Evolutionary conservation across 2,113 vertebrate genomes (phyloP), one percentile per base, ranked within the genome.

Genomic region (Aegotheles bennettii): DNA sequence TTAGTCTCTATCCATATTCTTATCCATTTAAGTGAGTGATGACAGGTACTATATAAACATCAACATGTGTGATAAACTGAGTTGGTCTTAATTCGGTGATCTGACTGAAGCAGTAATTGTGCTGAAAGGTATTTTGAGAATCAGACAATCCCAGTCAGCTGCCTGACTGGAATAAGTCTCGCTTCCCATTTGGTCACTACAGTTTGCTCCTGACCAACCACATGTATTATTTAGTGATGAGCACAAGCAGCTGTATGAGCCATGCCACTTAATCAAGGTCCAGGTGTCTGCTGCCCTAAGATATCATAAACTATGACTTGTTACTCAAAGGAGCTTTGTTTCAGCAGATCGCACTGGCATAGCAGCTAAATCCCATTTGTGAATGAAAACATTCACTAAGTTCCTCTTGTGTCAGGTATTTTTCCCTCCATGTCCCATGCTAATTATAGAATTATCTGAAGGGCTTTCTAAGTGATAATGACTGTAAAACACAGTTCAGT

Each of bases 381-480:
- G 84, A 85, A 91, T 73, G 75, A 91, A 79, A 84, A 76, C 74
- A 70, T 45, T 33, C 70, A 40, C 61, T 9, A 13, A 63, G 67
- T 85, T 90, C 86, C 90, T 90, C 90, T 59, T 11, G 3, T 79
- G 40, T 68, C 80, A 88, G 92, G 90, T 91, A 77, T 91, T 77
- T 70, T 88, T 40, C 76, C 70, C 85, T 75, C 56, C 1, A 70
- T n/a, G 82, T 87, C 83, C 81, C 63, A 16, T 47, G 89, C 74
- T 95, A 95, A 94, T 94, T 92, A 87, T 85, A 94, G 95, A 94
- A 87, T 78, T 79, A 92, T 96, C 91, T 81, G 70, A 90, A 96
- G 87, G 50, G 71, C 65, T 90, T 95, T 81, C 84, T 81, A 56
- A 84, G 43, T 77, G 96, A 96, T 94, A 97, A 93, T 94, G 90